Conservation (phyloP, 2,888 invertebrate species). For the Nymphalis c-album region DNA sequence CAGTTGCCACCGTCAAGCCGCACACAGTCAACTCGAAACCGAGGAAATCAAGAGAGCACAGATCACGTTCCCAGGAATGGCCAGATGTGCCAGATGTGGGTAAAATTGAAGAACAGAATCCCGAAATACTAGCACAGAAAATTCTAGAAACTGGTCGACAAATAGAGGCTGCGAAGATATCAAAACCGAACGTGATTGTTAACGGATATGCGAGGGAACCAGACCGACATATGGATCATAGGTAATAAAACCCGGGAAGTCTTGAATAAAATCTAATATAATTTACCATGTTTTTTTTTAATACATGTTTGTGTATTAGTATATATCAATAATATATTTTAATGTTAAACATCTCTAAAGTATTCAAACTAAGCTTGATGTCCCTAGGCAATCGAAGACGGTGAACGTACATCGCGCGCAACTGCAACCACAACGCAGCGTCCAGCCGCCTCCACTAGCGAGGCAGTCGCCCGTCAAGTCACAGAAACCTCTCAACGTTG, state of each 20-base stretch:
- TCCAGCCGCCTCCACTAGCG: conserved; percentile 47
- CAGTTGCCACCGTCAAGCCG: conserved; percentile 73
- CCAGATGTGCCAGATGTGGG: conserved; percentile 94
- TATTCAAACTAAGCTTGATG: too few relatives aligned
- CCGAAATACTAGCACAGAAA: conserved; percentile 93
- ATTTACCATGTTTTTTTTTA: too few relatives aligned
- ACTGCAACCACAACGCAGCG: conserved; percentile 49
- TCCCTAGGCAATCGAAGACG: conserved; percentile 20
- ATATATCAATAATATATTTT: background rate
- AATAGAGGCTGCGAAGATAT: conserved; percentile 90
- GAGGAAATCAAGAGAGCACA: conserved; percentile 84
- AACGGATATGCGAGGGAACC: conserved; percentile 67
- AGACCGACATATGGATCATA: conserved; percentile 56
- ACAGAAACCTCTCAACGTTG: conserved; percentile 73
- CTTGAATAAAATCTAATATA: too few relatives aligned
- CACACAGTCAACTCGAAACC: conserved; percentile 68
- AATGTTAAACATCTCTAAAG: background rate
- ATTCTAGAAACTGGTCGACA: conserved; percentile 94
- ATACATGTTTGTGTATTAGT: background rate
- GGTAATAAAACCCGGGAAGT: conserved; percentile 33
- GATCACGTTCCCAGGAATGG: conserved; percentile 94
- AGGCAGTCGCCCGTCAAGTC: conserved; percentile 62
- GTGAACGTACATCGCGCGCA: conserved; percentile 51
- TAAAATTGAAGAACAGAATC: conserved; percentile 95
- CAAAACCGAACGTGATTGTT: conserved; percentile 68